phyloP scores from a whole-genome alignment of 2,113 vertebrate genomes.

The Phasianus colchicus region DNA sequence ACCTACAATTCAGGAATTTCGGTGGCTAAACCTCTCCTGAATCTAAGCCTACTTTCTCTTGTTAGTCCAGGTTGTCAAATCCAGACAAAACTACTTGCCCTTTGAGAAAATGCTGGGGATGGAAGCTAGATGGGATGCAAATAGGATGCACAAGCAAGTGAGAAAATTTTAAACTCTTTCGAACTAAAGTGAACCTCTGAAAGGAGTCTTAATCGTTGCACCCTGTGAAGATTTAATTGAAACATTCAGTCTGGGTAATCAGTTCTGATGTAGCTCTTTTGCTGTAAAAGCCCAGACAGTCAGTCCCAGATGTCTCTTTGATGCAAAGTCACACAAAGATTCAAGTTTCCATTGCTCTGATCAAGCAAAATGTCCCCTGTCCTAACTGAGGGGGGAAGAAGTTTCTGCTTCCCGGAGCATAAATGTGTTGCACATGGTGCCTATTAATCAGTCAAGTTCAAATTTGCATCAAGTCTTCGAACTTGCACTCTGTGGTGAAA shows the following conservation, averaged over 20 bases:
- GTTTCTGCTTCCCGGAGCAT: background rate
- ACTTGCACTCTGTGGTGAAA: background rate
- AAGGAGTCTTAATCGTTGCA: background rate
- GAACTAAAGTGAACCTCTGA: background rate
- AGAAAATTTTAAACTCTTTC: background rate
- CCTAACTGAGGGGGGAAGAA: background rate
- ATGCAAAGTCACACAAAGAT: conserved; percentile 22
- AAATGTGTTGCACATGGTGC: conserved; percentile 17
- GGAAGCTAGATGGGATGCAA: background rate
- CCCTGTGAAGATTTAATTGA: background rate
- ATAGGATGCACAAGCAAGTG: background rate
- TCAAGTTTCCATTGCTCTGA: conserved; percentile 35
- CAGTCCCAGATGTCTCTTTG: conserved; percentile 32
- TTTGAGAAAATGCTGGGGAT: background rate
- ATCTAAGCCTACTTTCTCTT: background rate
- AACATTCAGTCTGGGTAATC: conserved; percentile 22
- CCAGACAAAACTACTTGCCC: background rate
- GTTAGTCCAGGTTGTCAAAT: background rate
- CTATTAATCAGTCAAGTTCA: conserved; percentile 35
- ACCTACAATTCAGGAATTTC: background rate
- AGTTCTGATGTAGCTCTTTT: conserved; percentile 5
- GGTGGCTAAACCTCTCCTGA: background rate
- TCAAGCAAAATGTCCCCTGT: conserved; percentile 35
- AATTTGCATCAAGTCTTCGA: conserved; percentile 2
- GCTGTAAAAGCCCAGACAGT: conserved; percentile 14